Conservation (phyloP, 2,888 invertebrate species). For the Drosophila nr. perissopoda region DNA sequence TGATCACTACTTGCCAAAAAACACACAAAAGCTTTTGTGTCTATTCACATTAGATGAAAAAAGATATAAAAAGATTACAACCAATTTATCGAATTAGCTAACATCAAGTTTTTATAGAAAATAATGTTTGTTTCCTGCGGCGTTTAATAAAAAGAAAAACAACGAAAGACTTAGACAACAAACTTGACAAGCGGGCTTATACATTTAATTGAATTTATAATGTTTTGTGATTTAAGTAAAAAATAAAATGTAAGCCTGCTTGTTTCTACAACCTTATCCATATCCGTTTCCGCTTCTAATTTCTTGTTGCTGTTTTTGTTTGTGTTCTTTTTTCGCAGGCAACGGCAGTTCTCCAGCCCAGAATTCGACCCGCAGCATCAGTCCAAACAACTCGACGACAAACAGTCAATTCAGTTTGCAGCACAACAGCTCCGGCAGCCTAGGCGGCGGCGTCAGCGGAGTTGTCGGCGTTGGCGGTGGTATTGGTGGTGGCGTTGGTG, state of each 20-base stretch:
- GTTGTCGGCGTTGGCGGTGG: slow-evolving; percentile 35
- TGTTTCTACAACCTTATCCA: background rate
- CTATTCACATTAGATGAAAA: background rate
- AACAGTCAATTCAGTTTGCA: slow-evolving; percentile 85
- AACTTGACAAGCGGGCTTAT: background rate
- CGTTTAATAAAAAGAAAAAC: background rate
- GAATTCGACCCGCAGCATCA: slow-evolving; percentile 85
- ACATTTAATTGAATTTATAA: slow-evolving; percentile 1
- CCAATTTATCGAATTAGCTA: background rate
- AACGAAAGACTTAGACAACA: background rate
- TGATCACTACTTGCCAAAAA: background rate
- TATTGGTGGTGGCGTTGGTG: slow-evolving; percentile 35
- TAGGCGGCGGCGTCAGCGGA: slow-evolving; percentile 70
- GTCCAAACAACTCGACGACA: slow-evolving; percentile 85
- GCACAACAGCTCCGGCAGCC: slow-evolving; percentile 85
- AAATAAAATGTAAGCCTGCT: background rate
- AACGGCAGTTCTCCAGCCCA: slow-evolving; percentile 86
- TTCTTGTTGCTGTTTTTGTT: slow-evolving; percentile 10
- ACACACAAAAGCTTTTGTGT: background rate
- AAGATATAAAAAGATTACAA: background rate
- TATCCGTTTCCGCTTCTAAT: slow-evolving; percentile 25
- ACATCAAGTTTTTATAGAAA: background rate
- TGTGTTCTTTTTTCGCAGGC: slow-evolving; percentile 73
- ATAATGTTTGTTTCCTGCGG: background rate
- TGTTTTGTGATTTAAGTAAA: background rate